Conservation (phyloP, 2,797 vertebrate species). For the Chanos chanos region DNA sequence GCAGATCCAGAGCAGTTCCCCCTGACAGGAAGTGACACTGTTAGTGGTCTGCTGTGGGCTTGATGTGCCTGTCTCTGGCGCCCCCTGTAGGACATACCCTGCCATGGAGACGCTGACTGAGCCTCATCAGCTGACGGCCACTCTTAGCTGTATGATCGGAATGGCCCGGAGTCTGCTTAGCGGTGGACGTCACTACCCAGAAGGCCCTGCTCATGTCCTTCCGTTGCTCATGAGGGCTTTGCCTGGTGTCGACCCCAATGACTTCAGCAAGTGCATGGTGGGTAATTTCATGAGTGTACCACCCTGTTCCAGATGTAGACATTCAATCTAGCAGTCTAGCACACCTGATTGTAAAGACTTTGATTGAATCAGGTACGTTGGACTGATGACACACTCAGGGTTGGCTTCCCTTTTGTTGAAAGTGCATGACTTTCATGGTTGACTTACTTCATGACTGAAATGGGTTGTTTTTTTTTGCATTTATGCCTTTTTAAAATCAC, state of each 20-base stretch:
- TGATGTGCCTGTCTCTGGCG: no score
- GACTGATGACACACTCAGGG: no score
- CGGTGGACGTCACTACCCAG: constrained; percentile 83
- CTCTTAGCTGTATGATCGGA: constrained; percentile 94
- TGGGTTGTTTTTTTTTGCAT: constrained; percentile 16
- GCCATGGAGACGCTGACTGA: constrained; percentile 95
- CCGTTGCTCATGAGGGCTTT: constrained; percentile 93
- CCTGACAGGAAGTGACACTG: background rate
- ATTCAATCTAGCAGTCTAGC: no score
- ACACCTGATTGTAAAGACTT: no score
- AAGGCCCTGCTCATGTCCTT: constrained; percentile 90
- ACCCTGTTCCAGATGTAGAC: no score
- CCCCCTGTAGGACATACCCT: constrained; percentile 80
- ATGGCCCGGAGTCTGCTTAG: constrained; percentile 92
- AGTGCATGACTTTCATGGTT: no score
- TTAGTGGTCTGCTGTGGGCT: no score
- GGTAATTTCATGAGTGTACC: constrained; percentile 57
- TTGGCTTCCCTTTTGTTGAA: no score
- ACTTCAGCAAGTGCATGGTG: constrained; percentile 99
- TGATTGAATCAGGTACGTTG: no score
- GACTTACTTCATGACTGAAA: no score
- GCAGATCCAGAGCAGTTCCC: background rate
- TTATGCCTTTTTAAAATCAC: background rate
- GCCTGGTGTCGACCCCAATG: constrained; percentile 95
- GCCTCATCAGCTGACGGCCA: constrained; percentile 95